A percentile compares a stretch with the other conserved stretches of the same genome.
phyloP scores from a whole-genome alignment of 1,140 invertebrate species.

The Lucilia sericata region DNA sequence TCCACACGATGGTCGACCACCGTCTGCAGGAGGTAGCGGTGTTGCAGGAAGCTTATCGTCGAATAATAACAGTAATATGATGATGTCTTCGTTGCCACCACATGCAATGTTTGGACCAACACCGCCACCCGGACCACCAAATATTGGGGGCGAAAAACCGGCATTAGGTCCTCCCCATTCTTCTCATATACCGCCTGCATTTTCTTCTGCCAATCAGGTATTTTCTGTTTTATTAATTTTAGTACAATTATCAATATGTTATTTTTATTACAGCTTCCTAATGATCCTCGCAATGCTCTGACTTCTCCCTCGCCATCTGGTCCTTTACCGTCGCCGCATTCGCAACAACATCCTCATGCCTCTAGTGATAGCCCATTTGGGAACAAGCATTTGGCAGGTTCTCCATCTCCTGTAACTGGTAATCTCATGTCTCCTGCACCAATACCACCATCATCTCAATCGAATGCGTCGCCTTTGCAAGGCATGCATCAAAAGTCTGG shows the following conservation, averaged over 20 bases:
- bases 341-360: conserved; percentile 21
- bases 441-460: neutral
- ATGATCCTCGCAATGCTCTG: conserved; percentile 39
- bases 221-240: neutral
- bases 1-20: conserved; percentile 23
- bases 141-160: neutral
- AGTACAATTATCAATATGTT: neutral
- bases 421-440: conserved; percentile 37
- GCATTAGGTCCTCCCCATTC: neutral
- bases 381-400: conserved; percentile 24
- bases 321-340: neutral
- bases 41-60: neutral
- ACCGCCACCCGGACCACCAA: neutral
- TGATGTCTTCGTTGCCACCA: conserved; percentile 4
- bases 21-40: neutral
- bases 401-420: conserved; percentile 2
- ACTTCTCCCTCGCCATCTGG: neutral
- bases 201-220: conserved; percentile 23
- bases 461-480: conserved; percentile 26
- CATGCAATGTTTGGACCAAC: conserved; percentile 23
- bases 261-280: neutral
- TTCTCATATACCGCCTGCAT: conserved; percentile 14
- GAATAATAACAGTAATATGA: neutral
- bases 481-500: conserved; percentile 22
- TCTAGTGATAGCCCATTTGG: conserved; percentile 37